phyloP scores from a whole-genome alignment of 2,888 invertebrate genomes.

The Agriopis aurantiaria region DNA sequence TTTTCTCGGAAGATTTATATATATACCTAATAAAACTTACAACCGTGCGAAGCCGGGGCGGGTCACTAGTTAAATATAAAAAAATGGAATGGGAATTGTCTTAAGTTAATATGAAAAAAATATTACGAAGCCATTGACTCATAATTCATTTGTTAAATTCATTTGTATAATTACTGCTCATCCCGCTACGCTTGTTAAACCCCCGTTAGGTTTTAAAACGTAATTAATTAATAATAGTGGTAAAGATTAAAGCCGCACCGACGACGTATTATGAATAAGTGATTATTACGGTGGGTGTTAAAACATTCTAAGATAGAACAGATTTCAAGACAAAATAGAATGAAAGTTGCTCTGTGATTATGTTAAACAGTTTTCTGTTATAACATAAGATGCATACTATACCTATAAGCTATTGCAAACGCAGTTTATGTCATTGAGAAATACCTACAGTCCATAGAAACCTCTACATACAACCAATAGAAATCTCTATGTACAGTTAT shows the following conservation, averaged over 20 bases:
- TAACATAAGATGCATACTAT: neutral
- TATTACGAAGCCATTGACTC: conserved; percentile 19
- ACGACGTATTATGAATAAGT: conserved; percentile 21
- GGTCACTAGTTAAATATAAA: too few relatives aligned
- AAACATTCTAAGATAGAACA: conserved; percentile 31
- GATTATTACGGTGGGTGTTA: conserved; percentile 20
- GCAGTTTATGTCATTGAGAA: neutral
- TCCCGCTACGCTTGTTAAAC: conserved; percentile 41
- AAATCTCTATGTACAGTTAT: too few relatives aligned
- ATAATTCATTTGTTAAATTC: conserved; percentile 13
- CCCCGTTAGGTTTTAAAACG: conserved; percentile 28
- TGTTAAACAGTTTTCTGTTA: neutral
- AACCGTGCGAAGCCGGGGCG: too few relatives aligned
- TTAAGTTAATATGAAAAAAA: neutral
- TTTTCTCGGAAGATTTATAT: too few relatives aligned
- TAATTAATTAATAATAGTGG: conserved; percentile 32
- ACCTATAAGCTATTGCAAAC: neutral
- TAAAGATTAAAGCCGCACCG: conserved; percentile 35
- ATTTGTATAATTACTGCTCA: conserved; percentile 33
- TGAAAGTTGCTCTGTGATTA: conserved; percentile 6
- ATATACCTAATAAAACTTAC: too few relatives aligned
- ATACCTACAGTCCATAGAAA: neutral
- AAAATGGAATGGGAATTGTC: too few relatives aligned
- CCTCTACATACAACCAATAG: neutral
- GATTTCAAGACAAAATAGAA: neutral